These are phyloP conservation scores for Clupea harengus DNA, from an alignment of 2,113 vertebrate species.

Conservation along the genomic window DNA sequence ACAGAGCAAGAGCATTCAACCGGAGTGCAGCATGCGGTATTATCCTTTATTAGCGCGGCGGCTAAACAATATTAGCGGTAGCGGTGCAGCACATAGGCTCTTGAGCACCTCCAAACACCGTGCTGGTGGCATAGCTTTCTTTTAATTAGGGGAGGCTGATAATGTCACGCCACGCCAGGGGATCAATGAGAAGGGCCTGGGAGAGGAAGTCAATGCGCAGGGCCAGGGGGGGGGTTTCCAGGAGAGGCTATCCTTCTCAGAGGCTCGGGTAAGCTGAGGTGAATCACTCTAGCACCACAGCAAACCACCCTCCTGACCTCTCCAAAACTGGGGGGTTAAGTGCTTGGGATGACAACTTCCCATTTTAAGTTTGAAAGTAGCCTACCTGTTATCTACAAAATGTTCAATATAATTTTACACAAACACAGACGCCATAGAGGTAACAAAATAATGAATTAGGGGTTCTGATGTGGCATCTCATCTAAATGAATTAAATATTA, in stretches of 20 bases:
- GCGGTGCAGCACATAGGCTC: neutral
- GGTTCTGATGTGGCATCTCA: neutral
- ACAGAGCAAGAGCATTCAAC: neutral
- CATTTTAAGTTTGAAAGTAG: neutral
- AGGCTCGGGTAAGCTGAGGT: neutral
- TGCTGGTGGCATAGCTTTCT: conserved; percentile 20
- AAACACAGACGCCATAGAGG: neutral
- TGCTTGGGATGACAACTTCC: too few relatives aligned
- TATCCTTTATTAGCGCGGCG: conserved; percentile 1
- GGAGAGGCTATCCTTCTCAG: neutral
- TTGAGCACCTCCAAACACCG: neutral
- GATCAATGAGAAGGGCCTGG: conserved; percentile 46
- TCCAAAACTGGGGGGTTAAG: too few relatives aligned
- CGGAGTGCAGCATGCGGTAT: neutral
- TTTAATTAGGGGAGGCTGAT: conserved; percentile 47
- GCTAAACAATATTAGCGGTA: conserved; percentile 11
- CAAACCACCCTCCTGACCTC: neutral
- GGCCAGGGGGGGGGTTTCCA: conserved; percentile 18
- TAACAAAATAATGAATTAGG: neutral
- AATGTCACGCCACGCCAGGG: conserved; percentile 44
- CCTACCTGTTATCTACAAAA: neutral
- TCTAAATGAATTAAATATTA: neutral
- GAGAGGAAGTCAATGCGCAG: conserved; percentile 32
- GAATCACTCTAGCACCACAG: neutral
- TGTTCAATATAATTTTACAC: neutral